These are phyloP conservation scores for Heliconius sara DNA, from an alignment of 2,888 invertebrate genomes.

Conservation along the genomic window DNA sequence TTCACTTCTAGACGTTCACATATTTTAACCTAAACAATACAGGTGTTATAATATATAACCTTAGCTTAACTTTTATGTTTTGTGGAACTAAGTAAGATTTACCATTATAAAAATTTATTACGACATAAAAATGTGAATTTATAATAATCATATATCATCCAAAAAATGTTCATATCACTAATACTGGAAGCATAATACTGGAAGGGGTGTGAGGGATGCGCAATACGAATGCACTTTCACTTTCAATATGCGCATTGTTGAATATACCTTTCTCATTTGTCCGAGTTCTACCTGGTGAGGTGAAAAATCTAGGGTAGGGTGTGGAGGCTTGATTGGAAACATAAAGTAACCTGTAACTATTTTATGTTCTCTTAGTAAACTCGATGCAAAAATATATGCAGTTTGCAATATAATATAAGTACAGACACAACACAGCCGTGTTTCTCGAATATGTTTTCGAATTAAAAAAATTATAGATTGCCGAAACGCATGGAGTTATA, in stretches of 20 bases:
- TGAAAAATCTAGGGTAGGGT: neutral
- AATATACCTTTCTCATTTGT: neutral
- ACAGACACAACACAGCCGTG: too few relatives aligned
- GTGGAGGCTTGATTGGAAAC: neutral
- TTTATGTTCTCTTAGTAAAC: constrained; percentile 9
- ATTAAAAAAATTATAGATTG: neutral
- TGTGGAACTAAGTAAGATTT: too few relatives aligned
- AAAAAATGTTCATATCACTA: neutral
- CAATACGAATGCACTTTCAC: neutral
- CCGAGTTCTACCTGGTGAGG: neutral
- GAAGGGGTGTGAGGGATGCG: neutral
- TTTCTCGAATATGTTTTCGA: neutral
- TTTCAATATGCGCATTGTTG: neutral
- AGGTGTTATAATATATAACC: too few relatives aligned
- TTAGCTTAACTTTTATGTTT: too few relatives aligned
- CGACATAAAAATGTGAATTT: too few relatives aligned
- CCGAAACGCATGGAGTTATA: too few relatives aligned
- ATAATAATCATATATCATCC: too few relatives aligned
- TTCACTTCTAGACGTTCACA: too few relatives aligned
- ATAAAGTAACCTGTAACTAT: neutral
- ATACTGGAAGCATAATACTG: neutral
- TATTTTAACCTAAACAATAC: too few relatives aligned
- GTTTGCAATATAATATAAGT: neutral
- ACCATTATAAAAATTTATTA: too few relatives aligned
- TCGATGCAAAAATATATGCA: constrained; percentile 3